phyloP scores from a whole-genome alignment of 2,888 invertebrate genomes.

The Listrodromus nycthemerus region DNA sequence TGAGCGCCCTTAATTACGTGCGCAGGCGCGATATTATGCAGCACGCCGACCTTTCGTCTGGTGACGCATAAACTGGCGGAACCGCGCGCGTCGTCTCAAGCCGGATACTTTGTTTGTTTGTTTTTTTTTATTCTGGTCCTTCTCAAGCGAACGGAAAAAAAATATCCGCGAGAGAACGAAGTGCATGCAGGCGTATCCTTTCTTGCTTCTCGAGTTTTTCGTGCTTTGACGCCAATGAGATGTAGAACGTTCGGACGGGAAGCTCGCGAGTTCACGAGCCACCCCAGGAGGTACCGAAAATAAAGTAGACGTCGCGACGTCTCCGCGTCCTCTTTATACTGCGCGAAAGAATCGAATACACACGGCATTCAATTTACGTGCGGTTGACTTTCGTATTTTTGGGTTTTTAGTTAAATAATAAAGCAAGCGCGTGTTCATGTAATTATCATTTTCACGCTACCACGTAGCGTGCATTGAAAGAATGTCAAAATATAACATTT shows the following conservation, averaged over 20 bases:
- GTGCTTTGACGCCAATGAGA: conserved; percentile 61
- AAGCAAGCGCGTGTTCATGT: not conserved
- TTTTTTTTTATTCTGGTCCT: conserved; percentile 11
- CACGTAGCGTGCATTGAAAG: not conserved
- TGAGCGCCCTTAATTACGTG: conserved; percentile 17
- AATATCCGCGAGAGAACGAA: conserved; percentile 31
- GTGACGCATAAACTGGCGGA: conserved; percentile 59
- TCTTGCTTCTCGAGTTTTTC: conserved; percentile 50
- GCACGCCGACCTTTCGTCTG: conserved; percentile 50
- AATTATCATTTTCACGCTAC: not conserved
- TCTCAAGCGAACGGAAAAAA: conserved; percentile 30
- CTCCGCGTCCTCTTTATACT: conserved; percentile 18
- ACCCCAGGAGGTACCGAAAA: conserved; percentile 79
- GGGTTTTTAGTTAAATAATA: not conserved
- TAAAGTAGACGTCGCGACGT: conserved; percentile 75
- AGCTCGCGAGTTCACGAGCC: conserved; percentile 28
- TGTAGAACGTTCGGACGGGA: conserved; percentile 51
- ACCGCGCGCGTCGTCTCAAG: conserved; percentile 3
- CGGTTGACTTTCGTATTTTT: not conserved
- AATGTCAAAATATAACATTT: not conserved
- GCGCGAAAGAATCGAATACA: conserved; percentile 11
- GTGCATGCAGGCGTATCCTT: conserved; percentile 24
- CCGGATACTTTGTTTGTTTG: not conserved
- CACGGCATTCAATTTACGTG: not conserved
- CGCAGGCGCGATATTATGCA: conserved; percentile 32